These are phyloP conservation scores for Sanderia malayensis DNA, from an alignment of 30 jellyfish, hydroid and myxozoan species.

Conservation along the genomic window DNA sequence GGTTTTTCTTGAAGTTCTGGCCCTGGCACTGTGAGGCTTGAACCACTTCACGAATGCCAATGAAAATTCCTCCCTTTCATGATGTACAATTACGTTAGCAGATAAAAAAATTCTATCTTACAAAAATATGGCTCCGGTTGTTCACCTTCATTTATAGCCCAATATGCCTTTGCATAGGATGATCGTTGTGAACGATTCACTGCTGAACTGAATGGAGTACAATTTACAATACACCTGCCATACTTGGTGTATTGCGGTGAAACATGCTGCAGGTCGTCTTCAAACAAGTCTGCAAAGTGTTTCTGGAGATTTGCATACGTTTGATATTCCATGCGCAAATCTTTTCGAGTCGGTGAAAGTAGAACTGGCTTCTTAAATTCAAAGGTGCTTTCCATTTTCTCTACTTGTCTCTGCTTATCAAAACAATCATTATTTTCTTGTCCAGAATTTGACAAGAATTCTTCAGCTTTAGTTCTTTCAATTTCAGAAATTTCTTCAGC, in stretches of 20 bases:
- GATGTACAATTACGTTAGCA: neutral
- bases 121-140: neutral
- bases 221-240: neutral
- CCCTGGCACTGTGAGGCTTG: neutral
- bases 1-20: neutral
- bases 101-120: no score
- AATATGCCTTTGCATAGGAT: neutral
- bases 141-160: neutral
- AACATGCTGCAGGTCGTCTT: neutral
- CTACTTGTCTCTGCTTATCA: neutral
- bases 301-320: neutral
- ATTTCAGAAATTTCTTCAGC: no score
- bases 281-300: neutral
- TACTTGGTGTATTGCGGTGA: neutral
- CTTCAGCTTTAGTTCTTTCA: no score
- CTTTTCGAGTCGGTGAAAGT: neutral
- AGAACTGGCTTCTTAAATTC: neutral
- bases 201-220: neutral
- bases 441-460: no score
- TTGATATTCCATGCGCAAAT: neutral
- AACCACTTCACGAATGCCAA: neutral
- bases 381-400: neutral
- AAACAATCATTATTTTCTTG: no score
- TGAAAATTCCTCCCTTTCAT: neutral
- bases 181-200: neutral